Base-by-base conservation (phyloP, 2,888 invertebrate genomes). In the Monochamus alternatus region DNA sequence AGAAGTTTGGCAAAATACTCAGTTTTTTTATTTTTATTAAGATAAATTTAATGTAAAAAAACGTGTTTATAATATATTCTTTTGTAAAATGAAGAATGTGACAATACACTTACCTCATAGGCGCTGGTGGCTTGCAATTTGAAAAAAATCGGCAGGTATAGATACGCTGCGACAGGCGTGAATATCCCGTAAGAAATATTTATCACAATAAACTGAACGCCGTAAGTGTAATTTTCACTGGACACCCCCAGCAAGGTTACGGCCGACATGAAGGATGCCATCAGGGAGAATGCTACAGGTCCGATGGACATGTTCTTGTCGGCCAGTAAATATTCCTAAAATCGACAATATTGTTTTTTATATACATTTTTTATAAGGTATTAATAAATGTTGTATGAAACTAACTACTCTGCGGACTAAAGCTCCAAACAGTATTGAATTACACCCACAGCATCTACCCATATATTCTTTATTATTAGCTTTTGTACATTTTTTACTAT, bases 201-300 rank as follows among this genome's bases (percentile, higher is more conserved):
- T 64, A 96, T 94, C 30, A 95, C 89, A 12, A 94, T 90, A 88
- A 97, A 96, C 86, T 95, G 93, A 79, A 95, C 93, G 69, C 97
- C 97, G 85, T 92, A 95, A 81, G 93, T 93, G 88, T 97, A 97
- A 87, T 94, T 95, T 88, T 98, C 97, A 68, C 95, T 93, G 47
- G 96, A 95, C 2, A 97, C 95, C 14, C 97, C 97, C n/a, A 98
- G 90, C 58, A 97, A 88, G 0, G 96, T 96, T 71, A 97, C 93
- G 47, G 97, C 96, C 0, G 97, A 97, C 94, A 97, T 96, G 87
- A 97, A 97, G 58, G 96, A 96, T n/a, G 97, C 96, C 95, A 97
- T 96, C 75, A 97, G 88, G 2, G 97, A 97, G 80, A 97, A 95
- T 4, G 96, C 95, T 0, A 97, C 96, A 0, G 97, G 96, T 7